Percentiles rank a stretch among this genome's conserved stretches.
phyloP scores from a whole-genome alignment of 2,113 vertebrate species.

The Ceyx margarethae region DNA sequence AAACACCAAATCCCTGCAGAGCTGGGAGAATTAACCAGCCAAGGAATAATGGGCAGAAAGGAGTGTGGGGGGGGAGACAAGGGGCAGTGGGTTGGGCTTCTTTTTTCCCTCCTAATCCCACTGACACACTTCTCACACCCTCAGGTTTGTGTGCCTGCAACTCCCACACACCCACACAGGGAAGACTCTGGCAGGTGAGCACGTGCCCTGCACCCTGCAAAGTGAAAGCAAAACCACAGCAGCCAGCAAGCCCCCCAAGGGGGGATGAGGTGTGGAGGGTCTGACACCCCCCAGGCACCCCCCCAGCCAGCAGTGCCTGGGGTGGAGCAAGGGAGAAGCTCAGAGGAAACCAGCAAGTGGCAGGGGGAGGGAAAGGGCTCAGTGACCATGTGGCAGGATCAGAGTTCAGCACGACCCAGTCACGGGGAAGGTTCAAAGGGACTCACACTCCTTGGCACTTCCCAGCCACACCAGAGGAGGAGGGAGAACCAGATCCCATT shows the following conservation, averaged over 20 bases:
- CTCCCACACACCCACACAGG: not conserved
- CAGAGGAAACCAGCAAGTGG: not conserved
- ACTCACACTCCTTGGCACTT: not conserved
- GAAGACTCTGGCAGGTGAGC: not conserved
- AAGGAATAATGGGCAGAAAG: slow-evolving; percentile 19
- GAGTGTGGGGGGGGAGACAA: not conserved
- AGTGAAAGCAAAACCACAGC: not conserved
- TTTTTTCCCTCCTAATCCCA: not conserved
- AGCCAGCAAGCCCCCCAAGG: not conserved
- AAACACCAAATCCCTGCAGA: slow-evolving; percentile 27
- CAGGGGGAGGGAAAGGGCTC: not conserved
- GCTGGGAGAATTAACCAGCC: not conserved
- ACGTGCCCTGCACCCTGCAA: not conserved
- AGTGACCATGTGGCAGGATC: not conserved
- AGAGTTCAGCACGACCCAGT: slow-evolving; percentile 21
- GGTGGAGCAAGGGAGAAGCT: not conserved
- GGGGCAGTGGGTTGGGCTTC: not conserved
- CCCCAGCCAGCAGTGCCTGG: not conserved
- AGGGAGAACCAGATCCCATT: not conserved
- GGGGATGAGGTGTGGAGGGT: accelerated
- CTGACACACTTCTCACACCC: slow-evolving; percentile 6
- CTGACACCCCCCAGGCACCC: not conserved
- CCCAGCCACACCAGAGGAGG: not conserved
- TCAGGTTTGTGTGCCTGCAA: not conserved
- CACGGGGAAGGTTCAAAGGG: slow-evolving; percentile 27